Percentiles rank a stretch among this genome's conserved stretches.
These are phyloP conservation scores for Emydoidea blandingii DNA, from an alignment of 2,797 vertebrate species.

Conservation along the genomic window DNA sequence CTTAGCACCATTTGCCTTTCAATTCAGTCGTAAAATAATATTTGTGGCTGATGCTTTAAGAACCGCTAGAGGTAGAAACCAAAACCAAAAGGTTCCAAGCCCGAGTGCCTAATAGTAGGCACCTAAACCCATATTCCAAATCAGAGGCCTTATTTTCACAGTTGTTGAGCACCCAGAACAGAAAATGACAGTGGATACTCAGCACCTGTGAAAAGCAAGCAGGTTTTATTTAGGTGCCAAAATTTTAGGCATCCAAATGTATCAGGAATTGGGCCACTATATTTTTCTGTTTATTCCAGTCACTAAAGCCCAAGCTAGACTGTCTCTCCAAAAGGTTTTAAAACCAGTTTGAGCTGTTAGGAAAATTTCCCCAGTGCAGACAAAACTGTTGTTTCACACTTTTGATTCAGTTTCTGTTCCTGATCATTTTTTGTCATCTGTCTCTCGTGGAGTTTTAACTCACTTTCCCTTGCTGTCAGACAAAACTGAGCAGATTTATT, in stretches of 20 bases:
- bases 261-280: background rate
- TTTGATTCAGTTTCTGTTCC: background rate
- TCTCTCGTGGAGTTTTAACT: background rate
- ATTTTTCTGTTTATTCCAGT: background rate
- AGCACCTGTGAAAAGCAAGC: background rate
- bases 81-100: background rate
- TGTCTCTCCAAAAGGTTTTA: background rate
- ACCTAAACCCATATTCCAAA: background rate
- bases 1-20: background rate
- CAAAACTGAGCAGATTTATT: background rate
- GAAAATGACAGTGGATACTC: accelerated
- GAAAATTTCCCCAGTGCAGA: background rate
- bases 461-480: background rate
- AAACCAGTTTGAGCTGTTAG: background rate
- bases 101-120: background rate
- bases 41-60: background rate
- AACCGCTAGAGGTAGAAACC: background rate
- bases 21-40: background rate
- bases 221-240: background rate
- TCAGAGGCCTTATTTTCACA: background rate
- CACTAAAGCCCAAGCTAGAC: background rate
- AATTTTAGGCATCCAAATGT: background rate
- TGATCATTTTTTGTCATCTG: background rate
- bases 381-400: constrained; percentile 9
- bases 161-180: background rate